Percentiles rank a stretch among this genome's conserved stretches.
phyloP scores from a whole-genome alignment of 1,140 invertebrate genomes.

The Diachasma alloeum region DNA sequence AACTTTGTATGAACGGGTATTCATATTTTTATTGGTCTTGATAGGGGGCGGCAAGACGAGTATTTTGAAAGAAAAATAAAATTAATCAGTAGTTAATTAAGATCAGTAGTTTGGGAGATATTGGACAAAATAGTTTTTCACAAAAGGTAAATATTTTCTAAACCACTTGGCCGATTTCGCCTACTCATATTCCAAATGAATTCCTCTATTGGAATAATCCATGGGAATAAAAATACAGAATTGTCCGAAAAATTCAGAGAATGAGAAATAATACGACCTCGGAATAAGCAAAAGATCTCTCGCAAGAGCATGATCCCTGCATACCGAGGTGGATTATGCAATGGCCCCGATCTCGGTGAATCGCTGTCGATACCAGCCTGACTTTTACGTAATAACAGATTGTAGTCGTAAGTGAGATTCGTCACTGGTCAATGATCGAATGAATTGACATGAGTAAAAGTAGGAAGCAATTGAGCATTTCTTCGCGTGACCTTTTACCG shows the following conservation, averaged over 20 bases:
- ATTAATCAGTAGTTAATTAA: no score
- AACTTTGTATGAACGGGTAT: no score
- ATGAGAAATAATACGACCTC: background rate
- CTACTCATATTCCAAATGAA: no score
- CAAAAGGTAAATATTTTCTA: no score
- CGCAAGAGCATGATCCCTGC: slow-evolving; percentile 20
- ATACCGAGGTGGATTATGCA: slow-evolving; percentile 28
- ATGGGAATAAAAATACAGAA: no score
- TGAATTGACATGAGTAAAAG: background rate
- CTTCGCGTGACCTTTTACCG: background rate
- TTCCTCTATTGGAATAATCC: background rate
- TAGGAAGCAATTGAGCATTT: background rate
- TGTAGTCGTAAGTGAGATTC: background rate
- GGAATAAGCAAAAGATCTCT: slow-evolving; percentile 7
- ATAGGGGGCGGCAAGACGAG: no score
- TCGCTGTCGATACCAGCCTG: slow-evolving; percentile 30
- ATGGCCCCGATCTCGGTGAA: slow-evolving; percentile 29
- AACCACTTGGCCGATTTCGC: no score
- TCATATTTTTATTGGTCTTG: no score
- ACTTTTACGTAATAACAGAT: slow-evolving; percentile 24
- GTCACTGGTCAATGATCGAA: slow-evolving; percentile 2
- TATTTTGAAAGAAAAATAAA: no score
- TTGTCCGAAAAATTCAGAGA: background rate
- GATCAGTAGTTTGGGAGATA: no score
- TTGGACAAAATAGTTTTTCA: no score